Evolutionary conservation across 2,888 invertebrate species (phyloP).

Genomic region (Patella depressa): DNA sequence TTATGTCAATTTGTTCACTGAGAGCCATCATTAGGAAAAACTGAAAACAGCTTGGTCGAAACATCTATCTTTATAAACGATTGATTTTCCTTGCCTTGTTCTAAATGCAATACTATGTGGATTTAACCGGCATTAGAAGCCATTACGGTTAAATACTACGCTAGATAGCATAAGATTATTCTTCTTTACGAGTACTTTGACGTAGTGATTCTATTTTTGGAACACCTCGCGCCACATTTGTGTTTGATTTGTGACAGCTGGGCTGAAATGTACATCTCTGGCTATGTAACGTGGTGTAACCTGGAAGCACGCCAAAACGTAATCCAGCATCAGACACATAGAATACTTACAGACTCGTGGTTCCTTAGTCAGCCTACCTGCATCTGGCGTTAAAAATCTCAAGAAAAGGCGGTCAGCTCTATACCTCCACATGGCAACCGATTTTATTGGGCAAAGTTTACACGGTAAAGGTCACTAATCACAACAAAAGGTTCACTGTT

Average conservation of each 20-base stretch:
- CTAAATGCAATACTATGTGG: too few species aligned
- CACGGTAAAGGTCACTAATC: too few species aligned
- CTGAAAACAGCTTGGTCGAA: too few species aligned
- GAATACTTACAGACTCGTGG: constrained; percentile 4
- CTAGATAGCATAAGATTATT: not conserved
- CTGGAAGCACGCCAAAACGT: constrained; percentile 4
- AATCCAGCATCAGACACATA: not conserved
- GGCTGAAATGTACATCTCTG: constrained; percentile 4
- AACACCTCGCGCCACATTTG: constrained; percentile 8
- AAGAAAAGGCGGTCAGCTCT: constrained; percentile 2
- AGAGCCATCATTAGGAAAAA: too few species aligned
- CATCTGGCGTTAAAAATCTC: not conserved
- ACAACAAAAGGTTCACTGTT: too few species aligned
- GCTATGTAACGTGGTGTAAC: constrained; percentile 4
- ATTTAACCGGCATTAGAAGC: too few species aligned
- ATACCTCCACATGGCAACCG: not conserved
- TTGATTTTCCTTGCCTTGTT: too few species aligned
- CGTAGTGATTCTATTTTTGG: not conserved
- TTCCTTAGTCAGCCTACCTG: constrained; percentile 7
- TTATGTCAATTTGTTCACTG: too few species aligned
- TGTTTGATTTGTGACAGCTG: constrained; percentile 7
- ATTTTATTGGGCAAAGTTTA: too few species aligned
- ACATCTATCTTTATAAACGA: too few species aligned
- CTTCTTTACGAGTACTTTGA: not conserved
- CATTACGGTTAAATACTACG: too few species aligned